phyloP scores from a whole-genome alignment of 2,113 vertebrate species.

The Meles meles region DNA sequence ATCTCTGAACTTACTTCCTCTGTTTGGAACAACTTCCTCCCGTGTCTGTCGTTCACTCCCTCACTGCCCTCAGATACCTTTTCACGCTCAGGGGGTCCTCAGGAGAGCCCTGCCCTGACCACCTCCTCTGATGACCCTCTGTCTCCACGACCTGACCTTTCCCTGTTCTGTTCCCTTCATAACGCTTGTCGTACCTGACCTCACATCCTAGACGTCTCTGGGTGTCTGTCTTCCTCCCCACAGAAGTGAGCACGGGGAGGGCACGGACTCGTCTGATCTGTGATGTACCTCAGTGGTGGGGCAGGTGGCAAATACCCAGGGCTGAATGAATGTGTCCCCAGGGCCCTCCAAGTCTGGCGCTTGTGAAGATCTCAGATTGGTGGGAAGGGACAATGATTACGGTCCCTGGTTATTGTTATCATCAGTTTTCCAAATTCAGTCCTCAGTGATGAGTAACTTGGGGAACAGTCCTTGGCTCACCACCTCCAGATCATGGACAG shows the following conservation, averaged over 20 bases:
- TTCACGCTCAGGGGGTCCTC: neutral
- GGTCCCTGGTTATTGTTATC: accelerated
- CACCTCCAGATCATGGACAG: neutral
- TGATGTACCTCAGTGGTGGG: neutral
- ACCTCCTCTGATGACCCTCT: neutral
- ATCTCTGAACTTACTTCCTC: neutral
- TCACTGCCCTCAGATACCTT: neutral
- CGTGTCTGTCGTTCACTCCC: neutral
- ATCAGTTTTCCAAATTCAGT: neutral
- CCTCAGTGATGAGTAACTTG: neutral
- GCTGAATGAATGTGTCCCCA: neutral
- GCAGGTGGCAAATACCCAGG: neutral
- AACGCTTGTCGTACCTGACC: neutral
- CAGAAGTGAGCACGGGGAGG: accelerated
- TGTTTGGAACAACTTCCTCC: too few species aligned
- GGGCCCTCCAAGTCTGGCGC: too few species aligned
- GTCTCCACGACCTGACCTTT: too few species aligned
- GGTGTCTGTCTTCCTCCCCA: too few species aligned
- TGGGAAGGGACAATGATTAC: neutral
- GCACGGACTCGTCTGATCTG: neutral
- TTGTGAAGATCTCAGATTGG: accelerated
- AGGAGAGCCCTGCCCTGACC: neutral
- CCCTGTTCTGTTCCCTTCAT: neutral
- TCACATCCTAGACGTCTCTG: neutral
- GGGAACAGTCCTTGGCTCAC: accelerated